Base-by-base conservation (phyloP, 2,797 vertebrate genomes). In the Leptoclinus maculatus region DNA sequence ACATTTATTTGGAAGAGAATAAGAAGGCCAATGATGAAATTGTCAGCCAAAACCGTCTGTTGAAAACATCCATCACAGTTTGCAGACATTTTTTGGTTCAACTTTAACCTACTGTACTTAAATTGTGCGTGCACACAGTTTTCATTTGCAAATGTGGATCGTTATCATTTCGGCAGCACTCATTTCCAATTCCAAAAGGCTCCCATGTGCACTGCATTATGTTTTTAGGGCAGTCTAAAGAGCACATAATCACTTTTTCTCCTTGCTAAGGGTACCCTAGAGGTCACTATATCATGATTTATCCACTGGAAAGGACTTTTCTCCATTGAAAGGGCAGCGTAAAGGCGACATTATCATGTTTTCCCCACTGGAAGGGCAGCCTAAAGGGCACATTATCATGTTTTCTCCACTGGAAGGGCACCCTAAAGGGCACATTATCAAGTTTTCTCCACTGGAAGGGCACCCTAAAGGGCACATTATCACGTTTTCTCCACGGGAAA, bases 371-470 rank as follows among this genome's bases (percentile, higher is more conserved):
- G 34, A 0, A 60, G 12, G 10, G 58, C 27, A 60, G 5, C 11
- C 1, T 60, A 13, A 0, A 38, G 32, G 5, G 3, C 32, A 51
- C n/a, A 21, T 25, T 0, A 16, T 54, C 0, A n/a, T n/a, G n/a
- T 0, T 23, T 25, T 53, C 12, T 17, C 53, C 16, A 56, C 54
- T 29, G 14, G 14, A 3, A 56, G 7, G 3, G 27, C 7, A 56
- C 1, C 1, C 2, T 29, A 3, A 5, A 25, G 5, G 11, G 23
- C 2, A 53, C 23, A 5, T 29, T 3, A 56, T 56, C 25, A 7
- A 0, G 2, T 54, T 54, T 54, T 27, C 6, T 1, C 51, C 51
- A 25, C 51, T 25, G 21, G 12, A n/a, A n/a, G n/a, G n/a, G n/a
- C n/a, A n/a, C n/a, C n/a, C n/a, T n/a, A n/a, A n/a, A n/a, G n/a